phyloP scores from a whole-genome alignment of 35 echinoderm and acorn worm genomes.

The Amphiura filiformis region DNA sequence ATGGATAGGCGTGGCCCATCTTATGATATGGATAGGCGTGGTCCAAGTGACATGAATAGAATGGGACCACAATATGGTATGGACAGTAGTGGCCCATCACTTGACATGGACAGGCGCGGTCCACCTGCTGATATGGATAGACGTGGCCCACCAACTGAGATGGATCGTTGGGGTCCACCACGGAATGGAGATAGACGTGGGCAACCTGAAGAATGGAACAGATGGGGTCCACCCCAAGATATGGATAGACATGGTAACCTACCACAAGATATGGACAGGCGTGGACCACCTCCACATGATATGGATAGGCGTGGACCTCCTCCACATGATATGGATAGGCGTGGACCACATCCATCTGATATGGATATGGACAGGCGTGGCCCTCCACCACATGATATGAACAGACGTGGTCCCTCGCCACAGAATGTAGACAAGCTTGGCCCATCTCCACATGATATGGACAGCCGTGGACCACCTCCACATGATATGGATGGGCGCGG shows the following conservation, averaged over 20 bases:
- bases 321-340: background rate
- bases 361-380: no score
- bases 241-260: background rate
- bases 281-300: background rate
- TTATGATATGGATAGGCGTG: background rate
- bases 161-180: background rate
- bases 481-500: background rate
- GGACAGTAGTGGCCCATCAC: background rate
- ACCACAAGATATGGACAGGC: background rate
- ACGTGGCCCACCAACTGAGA: background rate
- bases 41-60: background rate
- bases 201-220: background rate
- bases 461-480: background rate
- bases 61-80: background rate
- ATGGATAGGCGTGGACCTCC: background rate
- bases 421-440: background rate
- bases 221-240: background rate
- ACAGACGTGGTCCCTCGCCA: background rate
- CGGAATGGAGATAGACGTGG: background rate
- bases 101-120: background rate
- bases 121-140: background rate
- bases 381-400: no score
- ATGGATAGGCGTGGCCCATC: background rate
- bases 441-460: background rate
- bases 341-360: background rate